Evolutionary conservation across 2,113 vertebrate species (phyloP).

Genomic region (Sylvilagus bachmani): DNA sequence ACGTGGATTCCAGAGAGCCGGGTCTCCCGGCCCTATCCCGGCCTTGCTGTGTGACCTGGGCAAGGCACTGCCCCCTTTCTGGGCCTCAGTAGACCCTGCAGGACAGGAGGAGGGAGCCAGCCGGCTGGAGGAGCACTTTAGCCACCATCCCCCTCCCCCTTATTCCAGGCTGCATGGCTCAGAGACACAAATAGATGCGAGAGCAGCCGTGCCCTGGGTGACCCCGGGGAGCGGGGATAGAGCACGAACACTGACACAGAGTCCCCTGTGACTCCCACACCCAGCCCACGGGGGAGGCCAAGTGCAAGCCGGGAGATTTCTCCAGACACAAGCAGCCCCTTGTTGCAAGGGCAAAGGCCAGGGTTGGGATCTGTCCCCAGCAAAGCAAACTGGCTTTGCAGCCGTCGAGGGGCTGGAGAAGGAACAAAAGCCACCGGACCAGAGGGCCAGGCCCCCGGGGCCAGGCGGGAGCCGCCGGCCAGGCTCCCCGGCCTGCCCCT

Average conservation of each 20-base stretch:
- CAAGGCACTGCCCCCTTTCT: background rate
- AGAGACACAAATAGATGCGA: conserved; percentile 55
- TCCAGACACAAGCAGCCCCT: conserved; percentile 53
- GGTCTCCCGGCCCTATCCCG: background rate
- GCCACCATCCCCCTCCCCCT: background rate
- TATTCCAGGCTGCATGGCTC: background rate
- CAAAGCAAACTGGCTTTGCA: conserved; percentile 73
- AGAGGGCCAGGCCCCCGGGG: background rate
- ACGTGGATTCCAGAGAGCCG: background rate
- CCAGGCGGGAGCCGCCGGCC: background rate
- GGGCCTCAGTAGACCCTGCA: background rate
- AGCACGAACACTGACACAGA: conserved; percentile 55
- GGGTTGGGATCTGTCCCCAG: conserved; percentile 37
- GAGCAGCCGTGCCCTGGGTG: background rate
- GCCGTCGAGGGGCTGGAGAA: conserved; percentile 49
- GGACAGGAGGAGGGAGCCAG: background rate
- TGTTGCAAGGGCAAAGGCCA: conserved; percentile 62
- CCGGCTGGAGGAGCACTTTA: background rate
- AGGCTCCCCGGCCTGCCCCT: background rate
- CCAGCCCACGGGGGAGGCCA: conserved; percentile 44
- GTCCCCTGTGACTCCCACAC: conserved; percentile 61
- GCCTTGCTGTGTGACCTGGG: background rate
- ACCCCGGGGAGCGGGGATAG: conserved; percentile 39
- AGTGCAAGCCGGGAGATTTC: background rate
- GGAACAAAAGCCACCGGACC: conserved; percentile 60